Evolutionary conservation across 2,113 vertebrate genomes (phyloP).

Genomic region (Syngnathus scovelli): DNA sequence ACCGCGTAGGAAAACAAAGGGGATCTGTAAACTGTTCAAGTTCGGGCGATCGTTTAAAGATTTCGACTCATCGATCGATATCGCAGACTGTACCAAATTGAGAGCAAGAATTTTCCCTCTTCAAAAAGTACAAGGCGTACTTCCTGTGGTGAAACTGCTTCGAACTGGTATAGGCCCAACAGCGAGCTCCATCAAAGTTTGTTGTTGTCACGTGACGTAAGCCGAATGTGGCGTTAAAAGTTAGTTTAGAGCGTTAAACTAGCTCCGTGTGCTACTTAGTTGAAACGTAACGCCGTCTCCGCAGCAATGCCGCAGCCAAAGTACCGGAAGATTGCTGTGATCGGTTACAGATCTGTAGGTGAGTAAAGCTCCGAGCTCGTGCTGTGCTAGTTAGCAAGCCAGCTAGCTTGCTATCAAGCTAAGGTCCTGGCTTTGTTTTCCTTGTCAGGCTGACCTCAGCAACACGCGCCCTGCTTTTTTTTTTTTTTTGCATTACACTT

Average conservation of each 20-base stretch:
- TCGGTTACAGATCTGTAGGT: conserved; percentile 78
- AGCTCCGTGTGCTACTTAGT: conserved; percentile 29
- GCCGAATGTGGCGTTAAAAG: conserved; percentile 72
- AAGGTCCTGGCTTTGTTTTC: conserved; percentile 60
- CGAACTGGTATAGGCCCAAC: conserved; percentile 50
- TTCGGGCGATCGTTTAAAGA: not conserved
- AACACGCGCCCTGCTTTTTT: not conserved
- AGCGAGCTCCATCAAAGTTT: conserved; percentile 67
- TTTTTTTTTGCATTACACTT: not conserved
- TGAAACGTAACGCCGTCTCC: conserved; percentile 9
- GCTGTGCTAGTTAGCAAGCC: conserved; percentile 45
- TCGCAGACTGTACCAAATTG: not conserved
- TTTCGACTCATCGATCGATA: conserved; percentile 1
- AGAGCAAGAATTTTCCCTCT: not conserved
- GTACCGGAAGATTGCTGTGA: conserved; percentile 74
- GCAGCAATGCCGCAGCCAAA: conserved; percentile 73
- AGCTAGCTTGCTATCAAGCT: conserved; percentile 41
- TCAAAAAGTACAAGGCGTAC: conserved; percentile 25
- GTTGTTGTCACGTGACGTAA: conserved; percentile 79
- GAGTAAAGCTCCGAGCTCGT: conserved; percentile 51
- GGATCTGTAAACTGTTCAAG: not conserved
- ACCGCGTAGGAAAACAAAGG: conserved; percentile 46
- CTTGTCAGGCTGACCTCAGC: not conserved
- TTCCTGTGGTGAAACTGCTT: conserved; percentile 26
- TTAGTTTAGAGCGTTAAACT: conserved; percentile 59